Evolutionary conservation across 2,797 vertebrate species (phyloP).

Genomic region (Lindbergichthys nudifrons): DNA sequence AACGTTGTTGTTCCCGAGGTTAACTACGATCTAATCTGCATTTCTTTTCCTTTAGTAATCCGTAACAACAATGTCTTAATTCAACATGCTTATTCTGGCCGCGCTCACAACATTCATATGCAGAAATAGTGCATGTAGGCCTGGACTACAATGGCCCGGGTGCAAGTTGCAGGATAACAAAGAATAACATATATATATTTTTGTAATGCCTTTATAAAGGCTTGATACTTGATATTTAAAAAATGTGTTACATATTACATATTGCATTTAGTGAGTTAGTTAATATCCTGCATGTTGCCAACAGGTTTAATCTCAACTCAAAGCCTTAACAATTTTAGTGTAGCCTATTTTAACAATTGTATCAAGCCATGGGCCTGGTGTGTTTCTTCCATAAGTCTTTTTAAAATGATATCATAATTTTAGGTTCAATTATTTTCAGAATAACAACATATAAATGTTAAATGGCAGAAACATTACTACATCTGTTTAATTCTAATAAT

Average conservation of each 20-base stretch:
- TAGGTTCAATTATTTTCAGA: not conserved
- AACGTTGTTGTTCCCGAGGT: conserved; percentile 76
- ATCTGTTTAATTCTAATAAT: not conserved
- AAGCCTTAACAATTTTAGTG: not conserved
- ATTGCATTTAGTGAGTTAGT: not conserved
- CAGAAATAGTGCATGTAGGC: conserved; percentile 53
- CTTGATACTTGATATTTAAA: not conserved
- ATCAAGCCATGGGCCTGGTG: not conserved
- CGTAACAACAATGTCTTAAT: conserved; percentile 81
- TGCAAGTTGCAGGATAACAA: conserved; percentile 32
- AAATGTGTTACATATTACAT: conserved; percentile 1
- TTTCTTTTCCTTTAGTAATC: conserved; percentile 84
- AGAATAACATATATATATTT: not conserved
- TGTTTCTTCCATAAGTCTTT: not conserved
- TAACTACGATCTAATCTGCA: conserved; percentile 82
- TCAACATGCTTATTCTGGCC: conserved; percentile 74
- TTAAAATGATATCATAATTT: not conserved
- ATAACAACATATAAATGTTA: conserved; percentile 7
- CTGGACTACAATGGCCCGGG: conserved; percentile 32
- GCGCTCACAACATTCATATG: conserved; percentile 70
- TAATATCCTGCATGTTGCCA: not conserved
- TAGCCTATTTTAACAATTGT: not conserved
- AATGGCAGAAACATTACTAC: not conserved
- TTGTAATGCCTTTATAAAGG: too few relatives aligned
- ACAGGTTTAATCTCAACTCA: conserved; percentile 1